Conservation (phyloP, 2,797 vertebrate genomes). For the Lophotriccus pileatus region DNA sequence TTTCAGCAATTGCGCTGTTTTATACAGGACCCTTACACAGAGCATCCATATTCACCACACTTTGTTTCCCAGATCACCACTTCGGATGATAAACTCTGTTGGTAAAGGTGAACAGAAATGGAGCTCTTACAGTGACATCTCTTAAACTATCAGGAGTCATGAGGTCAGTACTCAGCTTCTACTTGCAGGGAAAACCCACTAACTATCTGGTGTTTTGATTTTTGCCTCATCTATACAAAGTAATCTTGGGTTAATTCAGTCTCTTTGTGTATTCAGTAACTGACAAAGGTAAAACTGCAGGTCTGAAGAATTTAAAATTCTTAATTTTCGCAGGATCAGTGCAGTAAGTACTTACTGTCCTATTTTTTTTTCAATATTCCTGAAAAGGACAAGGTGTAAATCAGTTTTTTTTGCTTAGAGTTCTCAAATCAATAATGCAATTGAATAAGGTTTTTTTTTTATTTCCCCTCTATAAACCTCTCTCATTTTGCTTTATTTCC, state of each 20-base stretch:
- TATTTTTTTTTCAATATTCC: not conserved
- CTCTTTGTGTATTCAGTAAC: not conserved
- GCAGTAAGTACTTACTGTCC: not conserved
- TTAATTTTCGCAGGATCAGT: not conserved
- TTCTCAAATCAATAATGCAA: not conserved
- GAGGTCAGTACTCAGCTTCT: not conserved
- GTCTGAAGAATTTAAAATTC: not conserved
- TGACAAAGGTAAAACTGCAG: not conserved
- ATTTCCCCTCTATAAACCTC: fast-evolving
- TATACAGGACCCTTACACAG: not conserved
- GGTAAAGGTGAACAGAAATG: not conserved
- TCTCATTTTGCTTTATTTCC: not conserved
- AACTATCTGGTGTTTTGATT: not conserved
- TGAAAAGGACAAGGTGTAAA: not conserved
- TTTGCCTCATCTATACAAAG: not conserved
- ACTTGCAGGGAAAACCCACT: not conserved
- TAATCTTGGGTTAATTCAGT: not conserved
- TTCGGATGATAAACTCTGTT: not conserved
- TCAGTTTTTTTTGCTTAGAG: not conserved
- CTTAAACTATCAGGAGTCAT: not conserved
- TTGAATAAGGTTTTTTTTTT: not conserved
- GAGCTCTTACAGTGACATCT: not conserved
- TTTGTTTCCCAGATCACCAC: not conserved
- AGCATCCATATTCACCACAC: not conserved
- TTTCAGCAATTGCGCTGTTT: not conserved